phyloP scores from a whole-genome alignment of 2,888 invertebrate species.

The Ellobium chinense region DNA sequence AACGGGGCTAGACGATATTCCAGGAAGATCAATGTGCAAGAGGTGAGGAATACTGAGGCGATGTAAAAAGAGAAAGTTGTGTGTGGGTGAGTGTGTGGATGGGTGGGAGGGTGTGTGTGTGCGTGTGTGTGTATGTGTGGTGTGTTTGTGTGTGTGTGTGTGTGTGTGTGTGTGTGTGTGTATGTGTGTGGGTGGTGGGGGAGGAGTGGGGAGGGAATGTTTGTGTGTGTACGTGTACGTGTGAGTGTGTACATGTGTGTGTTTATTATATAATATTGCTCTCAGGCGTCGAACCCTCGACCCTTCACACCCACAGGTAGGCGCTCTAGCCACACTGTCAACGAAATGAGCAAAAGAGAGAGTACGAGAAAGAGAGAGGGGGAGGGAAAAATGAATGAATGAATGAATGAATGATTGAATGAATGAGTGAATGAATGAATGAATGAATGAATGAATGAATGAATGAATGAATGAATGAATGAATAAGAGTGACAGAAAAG shows the following conservation, averaged over 20 bases:
- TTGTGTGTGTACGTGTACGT: background rate
- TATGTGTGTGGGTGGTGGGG: background rate
- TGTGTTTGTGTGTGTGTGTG: background rate
- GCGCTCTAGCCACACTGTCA: too few species aligned
- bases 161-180: background rate
- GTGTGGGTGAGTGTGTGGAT: too few species aligned
- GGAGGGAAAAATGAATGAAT: background rate
- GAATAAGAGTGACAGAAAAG: background rate
- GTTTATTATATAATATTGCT: too few species aligned
- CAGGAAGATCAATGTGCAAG: too few species aligned
- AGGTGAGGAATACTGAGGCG: too few species aligned
- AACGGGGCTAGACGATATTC: too few species aligned
- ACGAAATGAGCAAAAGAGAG: too few species aligned
- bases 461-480: background rate
- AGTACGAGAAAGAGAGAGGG: background rate
- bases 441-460: background rate
- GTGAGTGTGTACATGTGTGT: too few species aligned
- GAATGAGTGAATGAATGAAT: background rate
- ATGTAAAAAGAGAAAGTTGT: too few species aligned
- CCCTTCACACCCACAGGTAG: too few species aligned
- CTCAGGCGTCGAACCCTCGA: too few species aligned
- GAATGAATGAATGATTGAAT: background rate
- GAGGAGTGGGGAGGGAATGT: background rate
- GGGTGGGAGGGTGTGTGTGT: constrained; percentile 1
- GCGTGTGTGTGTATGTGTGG: constrained; percentile 12